Conservation (phyloP, 2,888 invertebrate species). For the Ernsta delagoae region DNA sequence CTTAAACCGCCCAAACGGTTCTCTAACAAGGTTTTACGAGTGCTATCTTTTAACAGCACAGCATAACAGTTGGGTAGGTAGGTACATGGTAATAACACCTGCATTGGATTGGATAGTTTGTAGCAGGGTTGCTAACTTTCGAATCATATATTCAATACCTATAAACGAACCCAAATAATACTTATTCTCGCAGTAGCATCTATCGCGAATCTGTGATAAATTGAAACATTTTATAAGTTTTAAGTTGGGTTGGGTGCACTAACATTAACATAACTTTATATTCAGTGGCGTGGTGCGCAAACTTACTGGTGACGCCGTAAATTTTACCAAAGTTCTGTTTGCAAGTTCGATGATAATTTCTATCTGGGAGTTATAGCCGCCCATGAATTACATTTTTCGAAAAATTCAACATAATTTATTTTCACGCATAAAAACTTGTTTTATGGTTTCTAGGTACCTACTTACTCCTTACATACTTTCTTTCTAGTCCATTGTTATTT, state of each 20-base stretch:
- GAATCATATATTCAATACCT: no score
- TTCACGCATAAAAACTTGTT: constrained; percentile 12
- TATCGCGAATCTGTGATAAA: constrained; percentile 63
- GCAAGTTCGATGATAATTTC: constrained; percentile 71
- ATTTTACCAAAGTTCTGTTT: constrained; percentile 77
- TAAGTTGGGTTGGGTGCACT: constrained; percentile 72
- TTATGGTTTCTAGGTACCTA: constrained; percentile 9
- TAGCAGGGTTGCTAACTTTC: no score
- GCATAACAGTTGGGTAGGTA: no score
- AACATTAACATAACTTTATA: constrained; percentile 81
- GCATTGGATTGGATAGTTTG: no score
- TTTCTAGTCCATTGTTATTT: no score
- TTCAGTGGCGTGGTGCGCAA: constrained; percentile 74
- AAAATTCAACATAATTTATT: constrained; percentile 25
- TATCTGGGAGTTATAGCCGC: constrained; percentile 73
- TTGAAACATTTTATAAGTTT: constrained; percentile 73
- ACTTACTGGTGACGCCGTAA: constrained; percentile 78
- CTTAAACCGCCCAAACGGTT: no score
- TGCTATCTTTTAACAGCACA: no score
- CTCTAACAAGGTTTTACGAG: no score
- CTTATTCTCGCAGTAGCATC: constrained; percentile 48
- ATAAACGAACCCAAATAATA: no score
- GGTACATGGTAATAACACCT: no score
- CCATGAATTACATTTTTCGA: constrained; percentile 55
- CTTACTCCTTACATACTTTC: no score